Evolutionary conservation across 2,797 vertebrate genomes (phyloP).

Genomic region (Coregonus ussuriensis): DNA sequence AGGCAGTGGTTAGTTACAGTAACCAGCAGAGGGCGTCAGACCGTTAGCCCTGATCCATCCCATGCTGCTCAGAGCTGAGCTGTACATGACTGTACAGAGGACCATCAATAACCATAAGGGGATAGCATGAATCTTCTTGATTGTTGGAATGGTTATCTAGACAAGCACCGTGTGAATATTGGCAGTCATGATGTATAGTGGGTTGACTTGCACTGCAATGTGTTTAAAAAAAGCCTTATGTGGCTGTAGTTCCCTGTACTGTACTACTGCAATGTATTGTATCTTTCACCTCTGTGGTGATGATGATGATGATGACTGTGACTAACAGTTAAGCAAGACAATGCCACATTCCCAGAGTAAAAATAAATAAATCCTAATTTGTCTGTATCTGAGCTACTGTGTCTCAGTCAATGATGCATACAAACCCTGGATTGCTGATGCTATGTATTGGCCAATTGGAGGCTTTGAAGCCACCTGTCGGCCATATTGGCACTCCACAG

Average conservation of each 20-base stretch:
- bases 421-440: background rate
- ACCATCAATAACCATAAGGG: background rate
- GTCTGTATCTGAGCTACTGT: background rate
- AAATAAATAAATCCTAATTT: too few species aligned
- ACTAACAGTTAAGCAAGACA: background rate
- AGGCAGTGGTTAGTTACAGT: conserved; percentile 31
- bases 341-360: background rate
- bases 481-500: too few species aligned
- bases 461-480: too few species aligned
- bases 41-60: background rate
- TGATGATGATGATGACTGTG: background rate
- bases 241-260: background rate
- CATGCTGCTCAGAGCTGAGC: background rate
- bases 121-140: background rate
- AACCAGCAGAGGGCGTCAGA: conserved; percentile 60
- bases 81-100: background rate
- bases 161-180: background rate
- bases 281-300: background rate
- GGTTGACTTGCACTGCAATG: background rate
- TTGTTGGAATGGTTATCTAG: background rate
- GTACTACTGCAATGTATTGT: background rate
- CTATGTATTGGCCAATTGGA: too few species aligned
- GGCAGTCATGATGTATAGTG: background rate
- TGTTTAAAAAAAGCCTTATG: background rate
- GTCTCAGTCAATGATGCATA: too few species aligned